These are phyloP conservation scores for Nematopogon swammerdamellus DNA, from an alignment of 2,888 invertebrate genomes.

Conservation along the genomic window DNA sequence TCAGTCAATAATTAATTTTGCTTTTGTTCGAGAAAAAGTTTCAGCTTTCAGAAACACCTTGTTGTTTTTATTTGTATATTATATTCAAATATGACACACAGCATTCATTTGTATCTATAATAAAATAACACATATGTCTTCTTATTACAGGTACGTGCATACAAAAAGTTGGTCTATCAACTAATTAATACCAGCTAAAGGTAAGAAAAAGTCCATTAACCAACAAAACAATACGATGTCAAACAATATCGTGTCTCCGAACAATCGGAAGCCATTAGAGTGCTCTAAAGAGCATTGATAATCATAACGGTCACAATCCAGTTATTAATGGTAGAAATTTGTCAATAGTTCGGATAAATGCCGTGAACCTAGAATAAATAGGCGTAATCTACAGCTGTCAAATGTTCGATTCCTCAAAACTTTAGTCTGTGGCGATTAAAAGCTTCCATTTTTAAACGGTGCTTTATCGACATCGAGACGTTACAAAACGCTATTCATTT, in stretches of 20 bases:
- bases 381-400: slow-evolving; percentile 39
- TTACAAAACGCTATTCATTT: background rate
- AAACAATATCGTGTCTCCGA: background rate
- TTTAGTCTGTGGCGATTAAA: slow-evolving; percentile 17
- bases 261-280: background rate
- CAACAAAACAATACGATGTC: background rate
- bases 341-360: slow-evolving; percentile 32
- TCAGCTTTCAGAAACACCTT: too few species aligned
- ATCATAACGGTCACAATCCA: slow-evolving; percentile 19
- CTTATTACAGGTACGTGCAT: too few species aligned
- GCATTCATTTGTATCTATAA: too few species aligned
- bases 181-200: background rate
- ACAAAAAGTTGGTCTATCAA: too few species aligned
- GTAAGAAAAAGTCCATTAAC: background rate
- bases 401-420: slow-evolving; percentile 13
- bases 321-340: slow-evolving; percentile 34
- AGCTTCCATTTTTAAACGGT: slow-evolving; percentile 42
- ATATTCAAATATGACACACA: too few species aligned
- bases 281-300: slow-evolving; percentile 9
- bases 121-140: too few species aligned
- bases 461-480: slow-evolving; percentile 26
- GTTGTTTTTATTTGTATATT: too few species aligned
- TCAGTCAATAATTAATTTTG: too few species aligned
- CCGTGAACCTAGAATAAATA: slow-evolving; percentile 16
- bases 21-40: too few species aligned